phyloP scores from a whole-genome alignment of 2,113 vertebrate species.

The Halichoerus grypus region DNA sequence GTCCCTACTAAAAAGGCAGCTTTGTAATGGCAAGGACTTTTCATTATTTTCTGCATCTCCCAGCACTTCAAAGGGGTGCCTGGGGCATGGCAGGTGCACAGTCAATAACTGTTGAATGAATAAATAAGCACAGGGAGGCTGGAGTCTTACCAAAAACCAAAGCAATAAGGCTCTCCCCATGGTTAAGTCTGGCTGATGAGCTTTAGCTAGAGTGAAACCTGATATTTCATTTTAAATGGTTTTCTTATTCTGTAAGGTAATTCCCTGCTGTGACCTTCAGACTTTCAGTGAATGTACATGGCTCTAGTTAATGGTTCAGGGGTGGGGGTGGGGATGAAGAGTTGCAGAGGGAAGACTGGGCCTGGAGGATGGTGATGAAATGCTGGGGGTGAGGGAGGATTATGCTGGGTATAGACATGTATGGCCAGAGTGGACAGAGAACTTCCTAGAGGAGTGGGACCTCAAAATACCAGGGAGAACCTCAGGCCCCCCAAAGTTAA shows the following conservation, averaged over 20 bases:
- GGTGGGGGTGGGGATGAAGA: neutral
- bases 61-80: neutral
- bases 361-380: neutral
- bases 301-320: neutral
- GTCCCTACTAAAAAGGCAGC: neutral
- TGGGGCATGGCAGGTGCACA: neutral
- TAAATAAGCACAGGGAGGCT: slow-evolving; percentile 13
- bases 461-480: neutral
- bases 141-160: slow-evolving; percentile 27
- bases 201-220: neutral
- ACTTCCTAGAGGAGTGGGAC: neutral
- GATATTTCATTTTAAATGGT: neutral
- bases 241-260: slow-evolving; percentile 24
- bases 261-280: slow-evolving; percentile 13
- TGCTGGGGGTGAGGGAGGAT: neutral
- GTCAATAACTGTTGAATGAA: slow-evolving; percentile 37
- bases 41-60: neutral
- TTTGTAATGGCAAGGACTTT: neutral
- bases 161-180: neutral
- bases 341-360: neutral
- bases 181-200: neutral
- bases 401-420: neutral
- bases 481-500: neutral
- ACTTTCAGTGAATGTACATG: neutral
- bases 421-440: neutral